Percentiles rank a stretch among this genome's conserved stretches.
These are phyloP conservation scores for Embiotoca jacksoni DNA, from an alignment of 2,113 vertebrate genomes.

Conservation along the genomic window DNA sequence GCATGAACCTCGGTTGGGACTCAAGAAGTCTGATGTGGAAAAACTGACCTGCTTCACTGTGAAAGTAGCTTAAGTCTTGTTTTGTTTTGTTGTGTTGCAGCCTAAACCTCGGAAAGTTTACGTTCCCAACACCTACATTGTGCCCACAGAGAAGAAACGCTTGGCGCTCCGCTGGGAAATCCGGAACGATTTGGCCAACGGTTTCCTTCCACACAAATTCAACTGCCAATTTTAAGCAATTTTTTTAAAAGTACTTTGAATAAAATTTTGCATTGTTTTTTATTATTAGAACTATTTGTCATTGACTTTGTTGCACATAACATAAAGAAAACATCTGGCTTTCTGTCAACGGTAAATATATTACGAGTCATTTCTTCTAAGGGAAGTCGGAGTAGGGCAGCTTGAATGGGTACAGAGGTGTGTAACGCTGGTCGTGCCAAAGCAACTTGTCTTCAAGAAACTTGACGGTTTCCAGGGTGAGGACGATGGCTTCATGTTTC, in stretches of 20 bases:
- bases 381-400: conserved; percentile 88
- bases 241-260: conserved; percentile 20
- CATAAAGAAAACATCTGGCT: conserved; percentile 5
- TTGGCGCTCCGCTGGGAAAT: conserved; percentile 89
- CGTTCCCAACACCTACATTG: conserved; percentile 86
- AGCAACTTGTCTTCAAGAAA: conserved; percentile 92
- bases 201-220: conserved; percentile 79
- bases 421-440: conserved; percentile 87
- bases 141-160: conserved; percentile 93
- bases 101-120: conserved; percentile 73
- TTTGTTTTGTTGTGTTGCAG: conserved; percentile 59
- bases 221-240: conserved; percentile 39
- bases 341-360: no score
- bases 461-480: conserved; percentile 85
- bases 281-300: conserved; percentile 61
- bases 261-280: background rate
- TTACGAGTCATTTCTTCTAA: background rate
- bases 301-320: conserved; percentile 40
- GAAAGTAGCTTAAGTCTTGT: background rate
- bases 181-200: conserved; percentile 88
- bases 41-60: no score
- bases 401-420: conserved; percentile 85
- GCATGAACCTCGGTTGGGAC: no score
- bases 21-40: no score
- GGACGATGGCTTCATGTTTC: conserved; percentile 88